Evolutionary conservation across 2,797 vertebrate genomes (phyloP).

Genomic region (Hephaestus fuliginosus): DNA sequence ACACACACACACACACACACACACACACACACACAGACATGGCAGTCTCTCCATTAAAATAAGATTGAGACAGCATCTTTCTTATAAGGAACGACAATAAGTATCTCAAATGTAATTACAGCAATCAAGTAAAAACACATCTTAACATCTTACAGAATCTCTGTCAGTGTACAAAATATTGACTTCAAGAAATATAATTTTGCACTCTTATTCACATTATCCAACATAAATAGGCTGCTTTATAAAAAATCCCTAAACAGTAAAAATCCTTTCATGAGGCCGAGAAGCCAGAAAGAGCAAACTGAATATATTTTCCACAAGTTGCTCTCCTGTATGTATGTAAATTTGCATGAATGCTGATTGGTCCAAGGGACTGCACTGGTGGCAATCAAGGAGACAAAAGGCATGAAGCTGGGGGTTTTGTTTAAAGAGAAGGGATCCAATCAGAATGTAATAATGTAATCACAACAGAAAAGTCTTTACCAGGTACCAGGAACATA

Average conservation of each 20-base stretch:
- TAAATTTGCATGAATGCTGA: constrained; percentile 68
- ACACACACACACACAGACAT: constrained; percentile 13
- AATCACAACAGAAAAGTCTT: constrained; percentile 67
- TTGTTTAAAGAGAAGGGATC: constrained; percentile 62
- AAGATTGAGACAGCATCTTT: constrained; percentile 14
- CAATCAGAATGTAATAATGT: constrained; percentile 74
- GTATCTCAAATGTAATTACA: constrained; percentile 53
- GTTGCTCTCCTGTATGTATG: constrained; percentile 24
- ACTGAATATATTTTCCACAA: constrained; percentile 27
- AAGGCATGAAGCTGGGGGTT: constrained; percentile 54
- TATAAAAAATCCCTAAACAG: not conserved
- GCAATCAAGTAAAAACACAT: constrained; percentile 25
- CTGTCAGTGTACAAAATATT: constrained; percentile 3
- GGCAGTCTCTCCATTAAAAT: constrained; percentile 10
- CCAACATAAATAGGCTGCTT: constrained; percentile 28
- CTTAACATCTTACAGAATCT: constrained; percentile 47
- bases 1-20: constrained; percentile 25
- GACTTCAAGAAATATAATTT: constrained; percentile 17
- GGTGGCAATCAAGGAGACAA: constrained; percentile 74
- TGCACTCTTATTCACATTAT: constrained; percentile 15
- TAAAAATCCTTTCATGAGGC: constrained; percentile 32
- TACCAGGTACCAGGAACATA: constrained; percentile 59
- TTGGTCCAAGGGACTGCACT: constrained; percentile 55
- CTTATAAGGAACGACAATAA: constrained; percentile 47
- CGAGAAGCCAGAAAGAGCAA: constrained; percentile 21